Evolutionary conservation across 2,888 invertebrate genomes (phyloP).

Genomic region (Phalera bucephala): DNA sequence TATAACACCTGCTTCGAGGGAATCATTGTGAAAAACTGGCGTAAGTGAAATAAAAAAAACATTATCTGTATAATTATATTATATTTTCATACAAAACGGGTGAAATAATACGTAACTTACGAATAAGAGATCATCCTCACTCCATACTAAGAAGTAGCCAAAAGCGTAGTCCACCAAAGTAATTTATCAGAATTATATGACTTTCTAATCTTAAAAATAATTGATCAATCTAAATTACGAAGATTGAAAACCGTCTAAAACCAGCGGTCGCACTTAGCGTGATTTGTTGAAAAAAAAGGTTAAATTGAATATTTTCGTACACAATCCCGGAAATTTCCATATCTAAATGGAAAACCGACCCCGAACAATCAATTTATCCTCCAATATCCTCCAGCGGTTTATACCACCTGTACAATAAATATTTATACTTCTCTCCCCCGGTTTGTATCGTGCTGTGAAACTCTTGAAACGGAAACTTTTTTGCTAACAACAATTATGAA

Average conservation of each 20-base stretch:
- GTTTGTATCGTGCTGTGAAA: conserved; percentile 61
- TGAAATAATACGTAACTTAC: too few species aligned
- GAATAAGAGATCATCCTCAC: too few species aligned
- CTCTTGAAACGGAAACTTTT: conserved; percentile 42
- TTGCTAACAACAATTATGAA: conserved; percentile 14
- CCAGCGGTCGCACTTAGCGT: conserved; percentile 53
- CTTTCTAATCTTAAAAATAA: too few species aligned
- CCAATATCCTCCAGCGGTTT: conserved; percentile 81
- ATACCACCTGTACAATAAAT: conserved; percentile 83
- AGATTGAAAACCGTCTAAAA: conserved; percentile 41
- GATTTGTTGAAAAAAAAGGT: conserved; percentile 74
- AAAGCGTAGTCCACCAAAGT: too few species aligned
- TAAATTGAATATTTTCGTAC: conserved; percentile 79
- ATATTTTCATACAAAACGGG: too few species aligned
- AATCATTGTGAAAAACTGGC: too few species aligned
- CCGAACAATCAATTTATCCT: conserved; percentile 83
- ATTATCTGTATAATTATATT: too few species aligned
- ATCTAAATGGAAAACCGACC: conserved; percentile 83
- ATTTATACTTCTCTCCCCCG: conserved; percentile 75
- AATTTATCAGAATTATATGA: too few species aligned
- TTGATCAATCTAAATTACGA: too few species aligned
- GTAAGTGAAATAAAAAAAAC: too few species aligned
- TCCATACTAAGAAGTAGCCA: too few species aligned
- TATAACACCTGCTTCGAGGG: too few species aligned
- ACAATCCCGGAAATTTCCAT: conserved; percentile 82